Evolutionary conservation across 2,888 invertebrate species (phyloP).

Genomic region (Asteroscopus sphinx): DNA sequence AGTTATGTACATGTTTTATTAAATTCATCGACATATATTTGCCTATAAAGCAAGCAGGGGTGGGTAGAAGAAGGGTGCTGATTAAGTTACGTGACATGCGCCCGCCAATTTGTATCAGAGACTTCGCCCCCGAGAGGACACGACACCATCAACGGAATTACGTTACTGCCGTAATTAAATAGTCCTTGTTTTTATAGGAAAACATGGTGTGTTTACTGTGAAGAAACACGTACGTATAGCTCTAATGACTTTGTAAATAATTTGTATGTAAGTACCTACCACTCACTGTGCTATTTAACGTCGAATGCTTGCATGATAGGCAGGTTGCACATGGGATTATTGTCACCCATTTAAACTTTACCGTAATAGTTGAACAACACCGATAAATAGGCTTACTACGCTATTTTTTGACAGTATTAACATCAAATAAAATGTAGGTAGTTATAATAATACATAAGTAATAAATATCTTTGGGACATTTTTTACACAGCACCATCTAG

Average conservation of each 20-base stretch:
- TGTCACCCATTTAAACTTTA: no score
- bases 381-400: no score
- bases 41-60: slow-evolving; percentile 59
- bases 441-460: no score
- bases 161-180: slow-evolving; percentile 83
- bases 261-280: slow-evolving; percentile 12
- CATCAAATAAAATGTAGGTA: no score
- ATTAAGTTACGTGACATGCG: slow-evolving; percentile 88
- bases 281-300: not conserved
- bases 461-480: no score
- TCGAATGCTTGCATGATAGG: not conserved
- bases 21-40: slow-evolving; percentile 57
- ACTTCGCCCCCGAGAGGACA: slow-evolving; percentile 66
- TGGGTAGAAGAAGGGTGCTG: slow-evolving; percentile 71
- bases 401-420: no score
- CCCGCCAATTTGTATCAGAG: slow-evolving; percentile 84
- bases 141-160: slow-evolving; percentile 75
- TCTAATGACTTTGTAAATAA: slow-evolving; percentile 34
- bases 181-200: slow-evolving; percentile 72
- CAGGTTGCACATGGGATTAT: no score
- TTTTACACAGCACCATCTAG: no score
- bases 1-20: slow-evolving; percentile 43
- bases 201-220: slow-evolving; percentile 69
- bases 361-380: no score
- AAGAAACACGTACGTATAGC: slow-evolving; percentile 35